Base-by-base conservation (phyloP, 2,113 vertebrate species). In the Limnothrissa miodon region DNA sequence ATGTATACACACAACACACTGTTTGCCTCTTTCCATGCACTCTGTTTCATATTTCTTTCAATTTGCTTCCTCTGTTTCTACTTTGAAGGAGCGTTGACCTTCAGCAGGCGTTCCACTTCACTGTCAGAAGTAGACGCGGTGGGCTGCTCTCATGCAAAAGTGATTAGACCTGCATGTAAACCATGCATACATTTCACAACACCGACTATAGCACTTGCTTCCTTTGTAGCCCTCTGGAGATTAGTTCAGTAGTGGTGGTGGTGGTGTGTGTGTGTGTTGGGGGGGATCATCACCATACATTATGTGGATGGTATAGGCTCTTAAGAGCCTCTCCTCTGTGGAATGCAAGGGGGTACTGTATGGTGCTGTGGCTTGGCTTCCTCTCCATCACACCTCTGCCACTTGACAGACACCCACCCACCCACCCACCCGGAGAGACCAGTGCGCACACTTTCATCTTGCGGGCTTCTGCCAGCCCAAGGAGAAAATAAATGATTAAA, bases 401-500 rank as follows among this genome's bases (percentile, higher is more conserved):
- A 74, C 29, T 74, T 29, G 29, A 17, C 33, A 74, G 66, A 33
- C 66, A 74, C 66, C 66, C 33, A 74, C 66, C 13, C 66, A 74
- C 66, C 13, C 66, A 74, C 66, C 33, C 66, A 74, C 66, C 59
- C 66, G 29, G 66, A 74, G 66, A 74, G 66, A 74, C 66, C 66
- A 74, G 29, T 74, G 59, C 10, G 7, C 25, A 33, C 66, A 36
- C 66, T 74, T 74, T 74, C 66, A 74, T 74, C 66, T 74, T 29
- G 4, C 25, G 17, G 10, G 66, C 33, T 74, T 39, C 33, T 74
- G 66, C 66, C 66, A 53, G 80, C 17, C 33, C n/a, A 51, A 33
- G 80, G 45, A 56, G n/a, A 70, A 79, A 80, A 39, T 21, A 59
- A 85, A 83, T 82, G 78, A 83, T 80, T 82, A 45, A 78, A 59